Evolutionary conservation across 1,140 invertebrate species (phyloP), one percentile per base, ranked within the genome.

Genomic region (Scaptomyza montana): DNA sequence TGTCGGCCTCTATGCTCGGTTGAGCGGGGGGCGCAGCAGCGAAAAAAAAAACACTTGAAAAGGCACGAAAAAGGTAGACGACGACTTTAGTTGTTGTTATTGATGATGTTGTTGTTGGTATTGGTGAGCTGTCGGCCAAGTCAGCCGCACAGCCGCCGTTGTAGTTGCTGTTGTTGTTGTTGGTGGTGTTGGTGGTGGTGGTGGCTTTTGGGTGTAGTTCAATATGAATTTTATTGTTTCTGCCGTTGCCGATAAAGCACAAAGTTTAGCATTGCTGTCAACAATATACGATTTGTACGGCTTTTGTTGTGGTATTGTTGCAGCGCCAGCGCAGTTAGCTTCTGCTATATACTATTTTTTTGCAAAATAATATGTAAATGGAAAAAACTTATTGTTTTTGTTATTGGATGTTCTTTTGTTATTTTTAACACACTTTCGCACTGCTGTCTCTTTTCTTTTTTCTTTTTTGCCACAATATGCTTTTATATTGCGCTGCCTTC

Each of bases 161-260:
- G 47, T 53, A 25, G 57, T 54, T 56, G 56, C 59, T 49, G 57
- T 51, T 62, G 50, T 41, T 74, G 47, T 45, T 64, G 61, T 62
- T 46, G 47, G 43, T 55, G 59, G 21, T 60, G 53, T 39, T 33
- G 30, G 3, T 33, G 30, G 30, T 30, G 3, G 28, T 33, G 3
- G 30, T 74, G 61, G 54, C 61, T 78, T 61, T 70, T 77, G 81
- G 78, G 81, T 84, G 80, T 80, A 70, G 77, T 86, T 84, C 80
- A 86, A 86, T 86, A 85, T 74, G 65, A 85, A 77, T 70, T 80
- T 86, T 80, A 80, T 81, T 86, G 80, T 45, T 77, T 55, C 46
- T 61, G 71, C 45, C 33, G 53, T 65, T 78, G 81, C 74, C 78
- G 76, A 82, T 87, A 77, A 77, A 87, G 84, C 82, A 87, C 64